Evolutionary conservation across 2,888 invertebrate species (phyloP).

Genomic region (Ochropacha duplaris): DNA sequence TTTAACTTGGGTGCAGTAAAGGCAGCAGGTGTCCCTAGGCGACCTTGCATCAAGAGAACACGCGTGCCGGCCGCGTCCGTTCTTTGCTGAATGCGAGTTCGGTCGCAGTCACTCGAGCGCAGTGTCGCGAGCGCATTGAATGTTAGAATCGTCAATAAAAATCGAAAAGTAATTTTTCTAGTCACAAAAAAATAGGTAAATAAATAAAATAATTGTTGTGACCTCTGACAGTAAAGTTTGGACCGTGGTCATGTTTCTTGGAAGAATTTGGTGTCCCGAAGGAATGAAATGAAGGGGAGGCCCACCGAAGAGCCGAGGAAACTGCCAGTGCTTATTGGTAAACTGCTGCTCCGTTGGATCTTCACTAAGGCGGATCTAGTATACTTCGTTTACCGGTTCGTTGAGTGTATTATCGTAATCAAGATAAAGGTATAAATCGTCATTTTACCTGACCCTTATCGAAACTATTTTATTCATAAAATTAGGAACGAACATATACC

Average conservation of each 20-base stretch:
- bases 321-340: constrained; percentile 76
- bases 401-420: constrained; percentile 31
- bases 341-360: constrained; percentile 84
- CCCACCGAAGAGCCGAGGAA: constrained; percentile 48
- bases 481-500: too few species aligned
- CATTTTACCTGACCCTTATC: too few species aligned
- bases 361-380: constrained; percentile 84
- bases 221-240: constrained; percentile 27
- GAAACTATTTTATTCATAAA: too few species aligned
- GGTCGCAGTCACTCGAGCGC: constrained; percentile 36
- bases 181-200: background rate
- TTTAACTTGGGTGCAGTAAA: constrained; percentile 38
- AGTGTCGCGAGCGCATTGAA: constrained; percentile 39
- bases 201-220: constrained; percentile 15
- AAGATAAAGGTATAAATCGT: too few species aligned
- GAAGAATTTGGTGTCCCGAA: constrained; percentile 23
- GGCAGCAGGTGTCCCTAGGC: constrained; percentile 52
- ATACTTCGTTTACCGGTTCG: constrained; percentile 85
- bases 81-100: constrained; percentile 21
- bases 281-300: constrained; percentile 71
- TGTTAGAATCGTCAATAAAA: constrained; percentile 16
- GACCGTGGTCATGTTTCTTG: constrained; percentile 36
- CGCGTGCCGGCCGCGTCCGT: constrained; percentile 20
- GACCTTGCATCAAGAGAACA: constrained; percentile 62
- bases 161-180: constrained; percentile 5